phyloP scores from a whole-genome alignment of 2,888 invertebrate genomes.

The Mimumesa dahlbomi region DNA sequence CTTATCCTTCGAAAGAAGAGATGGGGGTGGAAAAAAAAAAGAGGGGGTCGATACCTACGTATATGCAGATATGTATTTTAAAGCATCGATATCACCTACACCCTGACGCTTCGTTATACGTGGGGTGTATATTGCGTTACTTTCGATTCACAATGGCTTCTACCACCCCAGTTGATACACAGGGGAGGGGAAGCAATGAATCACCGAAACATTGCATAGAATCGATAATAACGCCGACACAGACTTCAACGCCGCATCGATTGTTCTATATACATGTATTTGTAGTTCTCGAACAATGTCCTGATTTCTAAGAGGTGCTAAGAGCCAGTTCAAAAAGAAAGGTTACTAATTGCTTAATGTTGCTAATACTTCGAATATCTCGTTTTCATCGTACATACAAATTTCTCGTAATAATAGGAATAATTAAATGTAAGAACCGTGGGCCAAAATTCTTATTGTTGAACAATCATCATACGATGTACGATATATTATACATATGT shows the following conservation, averaged over 20 bases:
- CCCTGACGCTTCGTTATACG: constrained; percentile 72
- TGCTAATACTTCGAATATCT: no score
- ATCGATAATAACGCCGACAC: constrained; percentile 65
- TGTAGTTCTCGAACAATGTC: not conserved
- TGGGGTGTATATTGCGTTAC: constrained; percentile 74
- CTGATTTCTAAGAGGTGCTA: no score
- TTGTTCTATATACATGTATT: no score
- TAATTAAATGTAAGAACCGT: no score
- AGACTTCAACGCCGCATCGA: constrained; percentile 35
- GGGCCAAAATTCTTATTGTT: no score
- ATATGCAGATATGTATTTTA: constrained; percentile 77
- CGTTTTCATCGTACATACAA: no score
- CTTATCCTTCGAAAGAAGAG: constrained; percentile 64
- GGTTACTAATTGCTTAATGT: no score
- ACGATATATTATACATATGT: no score
- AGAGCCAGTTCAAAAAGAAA: not conserved
- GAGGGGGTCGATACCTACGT: constrained; percentile 54
- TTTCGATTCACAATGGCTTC: constrained; percentile 73
- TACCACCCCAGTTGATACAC: constrained; percentile 54
- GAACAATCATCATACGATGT: no score
- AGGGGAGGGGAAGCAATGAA: constrained; percentile 66
- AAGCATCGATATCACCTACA: constrained; percentile 77
- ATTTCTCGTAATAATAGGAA: no score
- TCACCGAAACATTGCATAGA: constrained; percentile 69
- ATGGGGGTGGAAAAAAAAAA: constrained; percentile 33